Percentiles rank a stretch among this genome's conserved stretches.
phyloP scores from a whole-genome alignment of 2,888 invertebrate species.

The Teleogryllus oceanicus region DNA sequence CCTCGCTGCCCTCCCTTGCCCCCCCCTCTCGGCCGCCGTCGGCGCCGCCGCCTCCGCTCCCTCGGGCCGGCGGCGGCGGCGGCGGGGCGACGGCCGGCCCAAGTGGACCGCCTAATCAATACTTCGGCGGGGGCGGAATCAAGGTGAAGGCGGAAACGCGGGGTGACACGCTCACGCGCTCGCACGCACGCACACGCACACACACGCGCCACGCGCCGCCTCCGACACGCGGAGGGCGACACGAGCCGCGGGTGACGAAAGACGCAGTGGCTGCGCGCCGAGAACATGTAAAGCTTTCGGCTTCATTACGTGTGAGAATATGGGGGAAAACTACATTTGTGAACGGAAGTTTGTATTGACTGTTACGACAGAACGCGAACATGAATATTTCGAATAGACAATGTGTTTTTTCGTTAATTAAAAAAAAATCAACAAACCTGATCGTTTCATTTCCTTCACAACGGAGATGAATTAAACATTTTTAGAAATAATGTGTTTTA shows the following conservation, averaged over 20 bases:
- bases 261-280: not conserved
- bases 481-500: too few species aligned
- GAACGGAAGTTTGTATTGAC: too few species aligned
- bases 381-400: too few species aligned
- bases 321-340: too few species aligned
- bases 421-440: too few species aligned
- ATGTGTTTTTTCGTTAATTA: too few species aligned
- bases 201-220: not conserved
- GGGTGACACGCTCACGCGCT: not conserved
- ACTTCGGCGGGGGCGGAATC: slow-evolving; percentile 18
- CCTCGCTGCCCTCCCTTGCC: too few species aligned
- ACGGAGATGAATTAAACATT: too few species aligned
- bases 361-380: too few species aligned
- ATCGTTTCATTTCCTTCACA: too few species aligned
- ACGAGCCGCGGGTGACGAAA: not conserved
- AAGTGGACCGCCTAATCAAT: slow-evolving; percentile 18
- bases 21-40: not conserved
- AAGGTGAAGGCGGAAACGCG: not conserved
- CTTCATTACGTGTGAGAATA: too few species aligned
- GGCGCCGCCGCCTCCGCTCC: not conserved
- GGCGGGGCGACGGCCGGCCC: not conserved
- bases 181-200: not conserved
- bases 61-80: not conserved
- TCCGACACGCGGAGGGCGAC: not conserved
- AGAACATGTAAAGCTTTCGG: too few species aligned